Evolutionary conservation across 2,113 vertebrate species (phyloP).

Genomic region (Neoarius graeffei): DNA sequence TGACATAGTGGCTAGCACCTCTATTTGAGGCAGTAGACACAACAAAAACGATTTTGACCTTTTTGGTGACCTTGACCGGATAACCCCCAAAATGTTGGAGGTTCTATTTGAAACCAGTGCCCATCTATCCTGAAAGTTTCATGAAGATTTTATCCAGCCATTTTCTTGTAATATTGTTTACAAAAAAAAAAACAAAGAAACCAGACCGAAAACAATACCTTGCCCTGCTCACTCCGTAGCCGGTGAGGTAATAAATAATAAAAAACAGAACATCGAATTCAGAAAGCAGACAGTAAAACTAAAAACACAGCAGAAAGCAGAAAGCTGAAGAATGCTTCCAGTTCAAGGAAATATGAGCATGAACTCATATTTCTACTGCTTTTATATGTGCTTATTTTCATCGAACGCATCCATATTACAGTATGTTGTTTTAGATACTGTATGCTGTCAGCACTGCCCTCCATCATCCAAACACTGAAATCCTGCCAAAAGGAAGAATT

Average conservation of each 20-base stretch:
- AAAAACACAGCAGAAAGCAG: neutral
- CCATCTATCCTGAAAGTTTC: no score
- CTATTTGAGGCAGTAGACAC: no score
- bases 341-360: neutral
- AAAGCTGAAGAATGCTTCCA: neutral
- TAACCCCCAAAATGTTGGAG: no score
- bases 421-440: neutral
- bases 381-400: neutral
- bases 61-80: no score
- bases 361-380: neutral
- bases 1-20: no score
- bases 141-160: no score
- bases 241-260: neutral
- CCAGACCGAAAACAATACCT: no score
- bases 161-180: no score
- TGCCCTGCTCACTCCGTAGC: no score
- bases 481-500: neutral
- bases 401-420: neutral
- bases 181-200: no score
- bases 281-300: neutral
- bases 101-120: no score
- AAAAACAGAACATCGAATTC: neutral
- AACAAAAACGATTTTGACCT: no score
- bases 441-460: neutral
- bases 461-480: neutral